These are phyloP conservation scores for Patella vulgata DNA, from an alignment of 1,140 invertebrate genomes.

Conservation along the genomic window DNA sequence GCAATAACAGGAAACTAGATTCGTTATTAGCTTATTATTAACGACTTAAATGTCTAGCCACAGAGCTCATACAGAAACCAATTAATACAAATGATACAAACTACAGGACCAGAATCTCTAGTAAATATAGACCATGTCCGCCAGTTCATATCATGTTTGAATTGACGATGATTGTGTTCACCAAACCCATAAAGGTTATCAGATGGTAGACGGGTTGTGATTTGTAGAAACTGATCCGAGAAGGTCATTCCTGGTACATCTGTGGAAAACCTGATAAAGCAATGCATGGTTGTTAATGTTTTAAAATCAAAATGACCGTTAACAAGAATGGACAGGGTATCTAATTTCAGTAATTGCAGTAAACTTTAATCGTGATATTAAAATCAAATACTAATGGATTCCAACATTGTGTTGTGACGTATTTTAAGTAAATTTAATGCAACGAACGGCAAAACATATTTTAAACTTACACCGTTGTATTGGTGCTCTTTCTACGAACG, in stretches of 20 bases:
- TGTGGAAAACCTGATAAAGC: conserved; percentile 36
- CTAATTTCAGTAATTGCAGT: neutral
- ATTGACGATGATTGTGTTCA: conserved; percentile 62
- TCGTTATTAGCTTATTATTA: too few species aligned
- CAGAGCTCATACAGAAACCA: too few species aligned
- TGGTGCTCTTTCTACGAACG: conserved; percentile 19
- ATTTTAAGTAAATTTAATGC: too few species aligned
- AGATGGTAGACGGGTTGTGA: conserved; percentile 58
- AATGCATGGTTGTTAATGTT: neutral
- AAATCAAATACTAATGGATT: too few species aligned
- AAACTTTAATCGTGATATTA: too few species aligned
- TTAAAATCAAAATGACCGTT: neutral
- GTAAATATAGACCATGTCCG: conserved; percentile 57
- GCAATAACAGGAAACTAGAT: too few species aligned
- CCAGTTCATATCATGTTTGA: conserved; percentile 60
- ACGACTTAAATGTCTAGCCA: too few species aligned
- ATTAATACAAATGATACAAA: too few species aligned
- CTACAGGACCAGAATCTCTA: conserved; percentile 46
- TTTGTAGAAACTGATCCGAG: conserved; percentile 65
- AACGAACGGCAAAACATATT: neutral
- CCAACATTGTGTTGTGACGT: too few species aligned
- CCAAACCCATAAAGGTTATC: conserved; percentile 65
- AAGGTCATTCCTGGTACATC: conserved; percentile 66
- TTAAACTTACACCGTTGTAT: conserved; percentile 25
- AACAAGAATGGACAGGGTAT: neutral